A percentile compares a stretch with the other conserved stretches of the same genome.
phyloP scores from a whole-genome alignment of 2,797 vertebrate genomes.

The Dallia pectoralis region DNA sequence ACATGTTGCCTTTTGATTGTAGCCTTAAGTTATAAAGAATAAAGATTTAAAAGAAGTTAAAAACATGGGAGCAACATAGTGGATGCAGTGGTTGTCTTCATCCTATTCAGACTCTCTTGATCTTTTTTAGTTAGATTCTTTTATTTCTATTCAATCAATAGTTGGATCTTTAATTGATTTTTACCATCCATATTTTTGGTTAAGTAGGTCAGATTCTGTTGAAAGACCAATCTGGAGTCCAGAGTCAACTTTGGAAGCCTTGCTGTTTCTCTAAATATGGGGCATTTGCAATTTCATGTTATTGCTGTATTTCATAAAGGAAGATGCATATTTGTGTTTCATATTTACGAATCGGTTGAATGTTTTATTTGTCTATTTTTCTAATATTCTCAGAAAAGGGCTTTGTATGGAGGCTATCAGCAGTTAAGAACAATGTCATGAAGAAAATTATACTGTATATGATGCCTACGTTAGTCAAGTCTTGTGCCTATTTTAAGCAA shows the following conservation, averaged over 20 bases:
- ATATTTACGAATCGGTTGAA: background rate
- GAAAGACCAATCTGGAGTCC: background rate
- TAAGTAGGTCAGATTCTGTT: background rate
- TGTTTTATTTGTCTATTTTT: background rate
- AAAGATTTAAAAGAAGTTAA: background rate
- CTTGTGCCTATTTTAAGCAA: background rate
- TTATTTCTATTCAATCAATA: background rate
- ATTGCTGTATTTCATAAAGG: background rate
- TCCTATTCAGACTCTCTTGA: constrained; percentile 6
- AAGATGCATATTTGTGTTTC: background rate
- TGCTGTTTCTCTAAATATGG: background rate
- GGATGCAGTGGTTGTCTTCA: constrained; percentile 33
- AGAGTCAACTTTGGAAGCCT: no score
- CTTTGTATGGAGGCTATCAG: background rate
- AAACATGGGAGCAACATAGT: constrained; percentile 25
- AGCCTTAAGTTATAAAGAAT: constrained; percentile 1
- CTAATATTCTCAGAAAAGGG: background rate
- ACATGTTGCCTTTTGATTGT: background rate
- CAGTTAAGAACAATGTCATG: background rate
- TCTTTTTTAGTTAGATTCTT: background rate
- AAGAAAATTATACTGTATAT: background rate
- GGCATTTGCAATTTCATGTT: background rate
- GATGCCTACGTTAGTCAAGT: background rate
- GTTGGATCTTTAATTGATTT: background rate
- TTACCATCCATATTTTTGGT: background rate